Conservation (phyloP, 2,797 vertebrate species). For the Macroramphosus scolopax region DNA sequence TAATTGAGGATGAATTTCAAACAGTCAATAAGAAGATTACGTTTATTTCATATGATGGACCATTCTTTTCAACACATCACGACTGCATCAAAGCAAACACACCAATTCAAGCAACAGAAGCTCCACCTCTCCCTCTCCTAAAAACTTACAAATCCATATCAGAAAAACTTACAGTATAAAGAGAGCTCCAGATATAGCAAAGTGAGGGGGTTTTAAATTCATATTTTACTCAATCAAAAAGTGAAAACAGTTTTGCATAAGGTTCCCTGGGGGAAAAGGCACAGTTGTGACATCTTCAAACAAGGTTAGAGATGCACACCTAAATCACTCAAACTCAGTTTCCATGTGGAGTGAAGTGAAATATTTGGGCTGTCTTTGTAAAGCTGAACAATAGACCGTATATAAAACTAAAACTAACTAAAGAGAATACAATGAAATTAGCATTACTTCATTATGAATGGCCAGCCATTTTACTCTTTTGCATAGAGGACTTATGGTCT, state of each 20-base stretch:
- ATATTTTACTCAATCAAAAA: constrained; percentile 32
- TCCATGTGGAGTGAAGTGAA: constrained; percentile 19
- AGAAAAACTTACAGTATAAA: constrained; percentile 35
- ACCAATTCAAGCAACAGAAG: constrained; percentile 52
- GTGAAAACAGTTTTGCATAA: constrained; percentile 57
- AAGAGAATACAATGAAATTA: constrained; percentile 30
- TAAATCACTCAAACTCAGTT: constrained; percentile 3
- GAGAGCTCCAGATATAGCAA: constrained; percentile 29
- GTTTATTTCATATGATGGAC: constrained; percentile 80
- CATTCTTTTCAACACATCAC: constrained; percentile 76
- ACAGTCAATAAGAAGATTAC: constrained; percentile 73
- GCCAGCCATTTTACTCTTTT: constrained; percentile 38
- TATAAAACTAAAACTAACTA: constrained; percentile 8
- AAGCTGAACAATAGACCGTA: neutral
- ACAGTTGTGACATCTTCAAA: constrained; percentile 36
- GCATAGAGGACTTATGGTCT: constrained; percentile 47
- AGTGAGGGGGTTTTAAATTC: constrained; percentile 34
- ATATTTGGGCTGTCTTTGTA: neutral
- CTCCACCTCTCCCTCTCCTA: constrained; percentile 36
- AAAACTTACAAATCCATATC: constrained; percentile 50
- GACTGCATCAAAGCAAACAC: constrained; percentile 70
- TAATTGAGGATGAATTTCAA: constrained; percentile 5
- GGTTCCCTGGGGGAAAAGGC: constrained; percentile 46
- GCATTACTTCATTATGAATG: constrained; percentile 38
- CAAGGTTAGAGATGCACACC: constrained; percentile 15